phyloP scores from a whole-genome alignment of 2,888 invertebrate genomes.

The Erannis defoliaria region DNA sequence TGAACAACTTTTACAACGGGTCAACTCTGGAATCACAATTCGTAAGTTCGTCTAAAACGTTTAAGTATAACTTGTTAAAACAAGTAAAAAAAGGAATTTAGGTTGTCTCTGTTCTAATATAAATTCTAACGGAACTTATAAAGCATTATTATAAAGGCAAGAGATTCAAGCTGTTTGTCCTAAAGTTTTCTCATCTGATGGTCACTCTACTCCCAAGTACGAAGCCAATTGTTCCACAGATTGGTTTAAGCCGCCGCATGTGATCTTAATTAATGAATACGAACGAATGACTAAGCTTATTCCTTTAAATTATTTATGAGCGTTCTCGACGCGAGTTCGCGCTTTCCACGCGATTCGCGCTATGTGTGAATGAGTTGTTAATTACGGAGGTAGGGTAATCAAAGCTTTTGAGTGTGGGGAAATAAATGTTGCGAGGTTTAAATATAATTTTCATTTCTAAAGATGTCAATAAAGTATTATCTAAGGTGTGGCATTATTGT shows the following conservation, averaged over 20 bases:
- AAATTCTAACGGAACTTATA: too few relatives aligned
- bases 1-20: too few relatives aligned
- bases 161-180: not conserved
- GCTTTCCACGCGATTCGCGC: constrained; percentile 10
- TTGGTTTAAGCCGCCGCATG: constrained; percentile 84
- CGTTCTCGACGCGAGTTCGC: constrained; percentile 42
- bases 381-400: constrained; percentile 21
- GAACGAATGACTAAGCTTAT: constrained; percentile 84
- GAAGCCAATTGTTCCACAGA: constrained; percentile 84
- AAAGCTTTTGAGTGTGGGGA: constrained; percentile 15
- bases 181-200: constrained; percentile 25
- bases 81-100: too few relatives aligned
- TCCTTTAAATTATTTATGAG: constrained; percentile 81
- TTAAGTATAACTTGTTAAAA: too few relatives aligned
- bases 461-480: not conserved
- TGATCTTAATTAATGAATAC: constrained; percentile 86
- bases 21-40: too few relatives aligned
- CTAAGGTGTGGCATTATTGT: not conserved
- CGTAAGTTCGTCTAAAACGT: too few relatives aligned
- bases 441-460: not conserved
- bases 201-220: constrained; percentile 61
- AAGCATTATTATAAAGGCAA: too few relatives aligned
- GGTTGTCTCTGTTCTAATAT: too few relatives aligned
- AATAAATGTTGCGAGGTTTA: constrained; percentile 6
- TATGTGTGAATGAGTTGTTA: constrained; percentile 35